Conservation (phyloP, 2,797 vertebrate genomes). For the Mormyrus proboscirostris region DNA sequence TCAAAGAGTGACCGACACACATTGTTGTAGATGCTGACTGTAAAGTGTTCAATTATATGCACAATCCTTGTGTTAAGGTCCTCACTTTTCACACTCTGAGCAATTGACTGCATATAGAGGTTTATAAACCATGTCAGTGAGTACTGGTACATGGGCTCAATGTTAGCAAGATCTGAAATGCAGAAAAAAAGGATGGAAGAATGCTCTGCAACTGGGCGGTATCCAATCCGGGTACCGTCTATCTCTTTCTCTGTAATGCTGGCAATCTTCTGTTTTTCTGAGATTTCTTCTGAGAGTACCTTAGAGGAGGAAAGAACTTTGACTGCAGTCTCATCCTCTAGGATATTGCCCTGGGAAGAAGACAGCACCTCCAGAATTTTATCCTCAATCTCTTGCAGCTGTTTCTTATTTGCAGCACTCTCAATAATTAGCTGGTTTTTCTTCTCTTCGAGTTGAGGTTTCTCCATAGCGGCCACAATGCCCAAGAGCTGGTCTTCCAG, state of each 20-base stretch:
- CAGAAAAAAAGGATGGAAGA: conserved; percentile 87
- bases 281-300: conserved; percentile 80
- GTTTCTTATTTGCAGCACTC: conserved; percentile 79
- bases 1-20: conserved; percentile 91
- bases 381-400: conserved; percentile 87
- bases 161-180: conserved; percentile 84
- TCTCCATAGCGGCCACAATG: conserved; percentile 84
- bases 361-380: conserved; percentile 84
- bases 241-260: conserved; percentile 78
- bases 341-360: conserved; percentile 80
- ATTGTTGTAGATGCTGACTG: conserved; percentile 79
- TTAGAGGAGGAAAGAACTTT: conserved; percentile 84
- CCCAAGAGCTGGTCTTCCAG: conserved; percentile 90
- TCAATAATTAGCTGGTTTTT: conserved; percentile 87
- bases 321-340: conserved; percentile 86
- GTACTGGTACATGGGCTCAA: conserved; percentile 95
- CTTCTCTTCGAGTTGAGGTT: conserved; percentile 85
- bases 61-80: conserved; percentile 63
- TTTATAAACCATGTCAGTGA: conserved; percentile 86
- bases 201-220: conserved; percentile 80
- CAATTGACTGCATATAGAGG: conserved; percentile 76
- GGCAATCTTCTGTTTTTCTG: conserved; percentile 79
- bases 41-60: conserved; percentile 76
- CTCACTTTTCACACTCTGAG: conserved; percentile 70
- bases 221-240: conserved; percentile 81